phyloP scores from a whole-genome alignment of 2,797 vertebrate species.

The Dicrostonyx torquatus region DNA sequence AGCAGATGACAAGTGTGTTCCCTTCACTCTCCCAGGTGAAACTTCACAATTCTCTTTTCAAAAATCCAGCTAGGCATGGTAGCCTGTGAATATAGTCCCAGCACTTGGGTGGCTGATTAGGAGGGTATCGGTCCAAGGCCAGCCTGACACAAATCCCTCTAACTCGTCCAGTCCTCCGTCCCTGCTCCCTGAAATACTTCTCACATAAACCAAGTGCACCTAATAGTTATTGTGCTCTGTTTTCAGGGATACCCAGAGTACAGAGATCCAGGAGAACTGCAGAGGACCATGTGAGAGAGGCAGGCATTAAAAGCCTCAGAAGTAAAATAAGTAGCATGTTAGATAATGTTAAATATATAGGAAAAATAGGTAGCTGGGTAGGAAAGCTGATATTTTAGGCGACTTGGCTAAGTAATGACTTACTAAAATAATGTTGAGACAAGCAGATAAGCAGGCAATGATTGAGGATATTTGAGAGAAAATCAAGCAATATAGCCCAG shows the following conservation, averaged over 20 bases:
- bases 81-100: too few species aligned
- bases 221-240: not conserved
- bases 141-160: not conserved
- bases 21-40: not conserved
- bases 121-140: not conserved
- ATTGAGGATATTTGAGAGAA: not conserved
- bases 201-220: not conserved
- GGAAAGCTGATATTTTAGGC: not conserved
- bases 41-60: not conserved
- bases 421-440: not conserved
- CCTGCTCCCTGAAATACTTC: not conserved
- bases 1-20: not conserved
- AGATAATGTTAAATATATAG: not conserved
- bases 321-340: not conserved
- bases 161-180: not conserved
- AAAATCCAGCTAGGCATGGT: not conserved
- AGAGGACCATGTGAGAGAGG: not conserved
- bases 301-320: not conserved
- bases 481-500: not conserved
- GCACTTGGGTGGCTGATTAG: not conserved
- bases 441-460: not conserved
- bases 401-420: not conserved
- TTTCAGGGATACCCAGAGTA: not conserved
- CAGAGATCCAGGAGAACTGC: not conserved
- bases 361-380: not conserved